Evolutionary conservation across 1,140 invertebrate genomes (phyloP), one percentile per base, ranked within the genome.

Genomic region (Solenopsis invicta): DNA sequence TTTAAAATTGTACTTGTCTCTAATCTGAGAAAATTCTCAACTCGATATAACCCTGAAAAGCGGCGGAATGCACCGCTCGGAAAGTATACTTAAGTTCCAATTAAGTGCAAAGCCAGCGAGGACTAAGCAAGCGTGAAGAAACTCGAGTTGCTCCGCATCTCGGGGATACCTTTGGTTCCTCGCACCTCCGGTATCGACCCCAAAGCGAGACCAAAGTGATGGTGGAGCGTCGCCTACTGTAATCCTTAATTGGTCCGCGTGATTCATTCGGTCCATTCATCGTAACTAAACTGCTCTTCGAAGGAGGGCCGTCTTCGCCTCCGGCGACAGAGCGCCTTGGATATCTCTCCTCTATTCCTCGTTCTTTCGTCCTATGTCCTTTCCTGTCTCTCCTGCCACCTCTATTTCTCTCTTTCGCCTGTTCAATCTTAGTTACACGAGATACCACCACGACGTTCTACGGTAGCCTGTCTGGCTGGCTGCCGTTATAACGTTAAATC

Each of bases 201-300:
- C 29, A 13, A 75, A 45, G 67, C 80, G 41, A 10, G 21, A 34
- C 50, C 18, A 13, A 29, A 29, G 48, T 54, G 71, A 41, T 87
- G 61, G 50, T 24, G 62, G 9, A 64, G 10, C 61, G 64, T 81
- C 87, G 87, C 62, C 87, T 74, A 86, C 88, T 84, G 92, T 94
- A 94, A 94, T 94, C 93, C 94, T 94, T 94, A 94, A 94, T 94
- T 94, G 94, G 94, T 94, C 94, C 88, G 93, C 91, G 93, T 94
- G 94, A 94, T 94, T 94, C 94, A 94, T 94, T 94, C 91, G 93
- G 89, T 93, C 91, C 93, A 94, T 94, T 94, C 93, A 94, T 94
- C 92, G 90, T 90, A 89, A 90, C 90, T 90, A 91, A 93, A 90
- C 90, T 87, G 88, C 87, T 90, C 84, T 77, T 84, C 82, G 84